Base-by-base conservation (phyloP, 2,888 invertebrate species). In the Agriotes lineatus region DNA sequence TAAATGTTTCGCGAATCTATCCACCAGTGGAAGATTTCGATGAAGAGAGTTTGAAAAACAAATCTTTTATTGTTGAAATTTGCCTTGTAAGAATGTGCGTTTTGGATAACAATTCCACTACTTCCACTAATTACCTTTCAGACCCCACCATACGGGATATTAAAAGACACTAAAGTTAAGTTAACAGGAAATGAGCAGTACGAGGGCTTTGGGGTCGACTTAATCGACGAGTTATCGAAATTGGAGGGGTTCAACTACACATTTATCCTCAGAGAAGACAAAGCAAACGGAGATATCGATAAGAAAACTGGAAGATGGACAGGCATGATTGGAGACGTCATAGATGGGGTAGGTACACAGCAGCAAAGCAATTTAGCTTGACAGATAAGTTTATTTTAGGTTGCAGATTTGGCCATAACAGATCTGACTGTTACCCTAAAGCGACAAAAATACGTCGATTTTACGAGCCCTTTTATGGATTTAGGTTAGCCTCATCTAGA, bases 381-480 rank as follows among this genome's bases (percentile, higher is more conserved):
- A 14, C 12, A 12, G 3, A 12, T 39, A 19, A 39, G 62, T 69
- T 56, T 68, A 63, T 58, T 86, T 22, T 82, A 96, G 96, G 90
- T 89, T 80, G 95, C 93, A 14, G 94, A 97, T 85, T 89, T 98
- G 81, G 97, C 95, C 0, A 95, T 98, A 60, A 96, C 96, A 2
- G 96, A 97, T 82, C 87, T 98, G 75, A 93, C 94, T 2, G 93
- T 94, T 78, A 97, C 97, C 10, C 91, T 95, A 52, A 91, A 93
- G 71, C 88, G 98, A 37, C 95, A 96, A 81, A 90, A 89, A 79
- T 95, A 91, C 19, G 96, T 96, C 0, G 97, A 97, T 84, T 98
- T 98, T 79, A 96, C 97, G 0, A 95, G 94, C 82, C 97, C 97
- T 0, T 98, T 97, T 81, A 96, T 98, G 94, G 96, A 94, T 84